Evolutionary conservation across 1,140 invertebrate species (phyloP).

Genomic region (Cherax quadricarinatus): DNA sequence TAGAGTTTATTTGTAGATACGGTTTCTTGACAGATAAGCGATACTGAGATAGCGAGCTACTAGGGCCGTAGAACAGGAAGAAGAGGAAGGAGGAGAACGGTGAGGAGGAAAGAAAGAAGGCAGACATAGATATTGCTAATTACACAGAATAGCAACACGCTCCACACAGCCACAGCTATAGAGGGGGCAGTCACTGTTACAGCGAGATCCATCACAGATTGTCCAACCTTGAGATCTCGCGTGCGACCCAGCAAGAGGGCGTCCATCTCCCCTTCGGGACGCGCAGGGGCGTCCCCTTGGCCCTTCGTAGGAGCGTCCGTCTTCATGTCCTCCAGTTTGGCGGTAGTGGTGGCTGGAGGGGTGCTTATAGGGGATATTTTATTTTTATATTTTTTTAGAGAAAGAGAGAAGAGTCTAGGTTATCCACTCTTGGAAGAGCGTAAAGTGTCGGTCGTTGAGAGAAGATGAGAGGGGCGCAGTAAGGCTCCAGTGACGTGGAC

Average conservation of each 20-base stretch:
- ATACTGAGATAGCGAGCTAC: too few species aligned
- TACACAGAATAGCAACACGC: neutral
- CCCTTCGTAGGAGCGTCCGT: conserved; percentile 1
- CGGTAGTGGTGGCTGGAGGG: neutral
- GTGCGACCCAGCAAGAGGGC: conserved; percentile 58
- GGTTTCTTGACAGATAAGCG: too few species aligned
- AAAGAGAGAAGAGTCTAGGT: conserved; percentile 11
- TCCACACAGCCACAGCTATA: neutral
- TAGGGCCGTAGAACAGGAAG: neutral
- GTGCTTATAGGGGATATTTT: too few species aligned
- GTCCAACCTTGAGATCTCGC: conserved; percentile 62
- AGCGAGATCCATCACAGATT: neutral
- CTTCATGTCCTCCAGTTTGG: conserved; percentile 22
- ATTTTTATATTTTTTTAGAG: neutral
- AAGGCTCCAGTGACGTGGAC: neutral
- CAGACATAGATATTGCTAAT: neutral
- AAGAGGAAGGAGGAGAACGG: neutral
- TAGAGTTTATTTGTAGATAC: too few species aligned
- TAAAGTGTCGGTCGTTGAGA: too few species aligned
- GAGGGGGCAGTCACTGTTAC: neutral
- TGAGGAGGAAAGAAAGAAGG: neutral
- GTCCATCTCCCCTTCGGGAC: conserved; percentile 66
- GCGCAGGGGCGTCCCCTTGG: conserved; percentile 43
- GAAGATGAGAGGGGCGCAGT: too few species aligned
- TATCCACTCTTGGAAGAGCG: neutral